These are phyloP conservation scores for Chrysolina oricalcia DNA, from an alignment of 2,888 invertebrate species.

Conservation along the genomic window DNA sequence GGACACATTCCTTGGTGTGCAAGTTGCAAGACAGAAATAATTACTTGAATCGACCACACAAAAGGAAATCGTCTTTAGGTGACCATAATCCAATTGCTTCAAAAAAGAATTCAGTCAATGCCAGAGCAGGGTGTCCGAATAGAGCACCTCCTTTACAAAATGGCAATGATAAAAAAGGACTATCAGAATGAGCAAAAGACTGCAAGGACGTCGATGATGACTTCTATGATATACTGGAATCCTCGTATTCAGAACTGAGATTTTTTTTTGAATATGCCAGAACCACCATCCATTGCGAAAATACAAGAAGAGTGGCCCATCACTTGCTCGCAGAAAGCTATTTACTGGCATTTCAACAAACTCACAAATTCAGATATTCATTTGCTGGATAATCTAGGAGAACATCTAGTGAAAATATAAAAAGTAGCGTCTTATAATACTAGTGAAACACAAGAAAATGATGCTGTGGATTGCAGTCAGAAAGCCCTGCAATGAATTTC, in stretches of 20 bases:
- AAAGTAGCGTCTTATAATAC: too few species aligned
- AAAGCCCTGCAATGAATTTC: too few species aligned
- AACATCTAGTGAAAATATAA: too few species aligned
- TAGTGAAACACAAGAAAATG: too few species aligned
- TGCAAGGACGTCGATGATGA: too few species aligned
- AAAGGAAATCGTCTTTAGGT: background rate
- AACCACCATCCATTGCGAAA: background rate
- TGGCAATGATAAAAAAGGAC: background rate
- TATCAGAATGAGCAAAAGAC: too few species aligned
- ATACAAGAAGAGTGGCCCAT: slow-evolving; percentile 3
- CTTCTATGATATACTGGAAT: too few species aligned
- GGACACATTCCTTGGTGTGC: background rate
- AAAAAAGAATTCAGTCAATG: background rate
- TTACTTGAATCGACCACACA: background rate
- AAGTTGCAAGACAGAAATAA: background rate
- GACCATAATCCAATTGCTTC: background rate
- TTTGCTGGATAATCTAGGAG: background rate
- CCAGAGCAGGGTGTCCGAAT: background rate
- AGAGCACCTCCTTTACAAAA: background rate
- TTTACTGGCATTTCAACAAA: slow-evolving; percentile 11
- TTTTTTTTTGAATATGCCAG: background rate
- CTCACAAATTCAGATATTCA: slow-evolving; percentile 19
- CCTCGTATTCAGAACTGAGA: background rate
- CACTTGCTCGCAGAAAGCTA: background rate
- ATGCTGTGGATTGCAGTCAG: too few species aligned